Conservation (phyloP, 2,888 invertebrate species). For the Ashinkailepas kermadecensis region DNA sequence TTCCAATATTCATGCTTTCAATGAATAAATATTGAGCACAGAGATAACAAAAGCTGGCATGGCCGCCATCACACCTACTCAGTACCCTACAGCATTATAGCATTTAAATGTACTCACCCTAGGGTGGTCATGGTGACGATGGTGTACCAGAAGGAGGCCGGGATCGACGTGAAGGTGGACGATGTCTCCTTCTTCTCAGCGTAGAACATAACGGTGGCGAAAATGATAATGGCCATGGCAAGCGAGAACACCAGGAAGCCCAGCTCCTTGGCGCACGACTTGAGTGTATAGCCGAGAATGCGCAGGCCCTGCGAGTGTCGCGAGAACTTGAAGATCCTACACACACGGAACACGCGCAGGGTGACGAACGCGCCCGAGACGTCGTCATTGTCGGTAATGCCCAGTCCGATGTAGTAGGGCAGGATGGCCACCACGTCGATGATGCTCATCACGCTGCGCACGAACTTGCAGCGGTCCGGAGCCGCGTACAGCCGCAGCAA, state of each 20-base stretch:
- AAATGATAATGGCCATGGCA: slow-evolving; percentile 99
- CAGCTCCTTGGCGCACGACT: slow-evolving; percentile 97
- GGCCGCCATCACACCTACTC: too few species aligned
- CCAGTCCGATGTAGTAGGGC: slow-evolving; percentile 97
- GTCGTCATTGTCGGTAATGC: slow-evolving; percentile 88
- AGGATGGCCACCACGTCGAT: slow-evolving; percentile 99
- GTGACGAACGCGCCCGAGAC: slow-evolving; percentile 99
- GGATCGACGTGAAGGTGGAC: slow-evolving; percentile 98
- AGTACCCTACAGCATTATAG: too few species aligned
- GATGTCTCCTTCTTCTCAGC: slow-evolving; percentile 97
- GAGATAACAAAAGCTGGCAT: too few species aligned
- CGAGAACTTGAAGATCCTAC: slow-evolving; percentile 99
- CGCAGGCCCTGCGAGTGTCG: slow-evolving; percentile 94
- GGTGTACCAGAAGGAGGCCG: slow-evolving; percentile 99
- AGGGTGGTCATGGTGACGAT: slow-evolving; percentile 99
- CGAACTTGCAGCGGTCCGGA: slow-evolving; percentile 96
- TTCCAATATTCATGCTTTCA: too few species aligned
- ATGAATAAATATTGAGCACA: too few species aligned
- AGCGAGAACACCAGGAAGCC: slow-evolving; percentile 98
- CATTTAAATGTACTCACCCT: slow-evolving; percentile 64
- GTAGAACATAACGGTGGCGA: slow-evolving; percentile 99
- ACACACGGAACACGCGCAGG: slow-evolving; percentile 95
- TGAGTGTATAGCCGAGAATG: slow-evolving; percentile 97
- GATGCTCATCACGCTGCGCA: slow-evolving; percentile 95
- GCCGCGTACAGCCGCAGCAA: slow-evolving; percentile 73